Conservation (phyloP, 2,888 invertebrate species). For the Stenoptilia bipunctidactyla region DNA sequence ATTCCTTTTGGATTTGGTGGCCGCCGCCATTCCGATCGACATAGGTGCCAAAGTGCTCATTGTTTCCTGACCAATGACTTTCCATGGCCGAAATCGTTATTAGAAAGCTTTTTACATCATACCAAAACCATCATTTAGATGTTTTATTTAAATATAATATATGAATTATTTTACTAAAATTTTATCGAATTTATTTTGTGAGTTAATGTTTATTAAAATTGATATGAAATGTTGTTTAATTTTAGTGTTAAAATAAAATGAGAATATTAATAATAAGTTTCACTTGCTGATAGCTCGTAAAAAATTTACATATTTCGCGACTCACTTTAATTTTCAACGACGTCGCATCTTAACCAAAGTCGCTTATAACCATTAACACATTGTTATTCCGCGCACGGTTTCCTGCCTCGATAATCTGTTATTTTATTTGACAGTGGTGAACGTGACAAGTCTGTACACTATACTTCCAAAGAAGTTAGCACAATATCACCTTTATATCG, state of each 20-base stretch:
- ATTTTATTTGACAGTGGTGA: slow-evolving; percentile 38
- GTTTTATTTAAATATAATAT: no score
- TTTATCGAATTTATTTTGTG: no score
- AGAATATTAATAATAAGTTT: no score
- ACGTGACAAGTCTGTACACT: slow-evolving; percentile 27
- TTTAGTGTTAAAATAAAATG: no score
- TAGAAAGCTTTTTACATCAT: no score
- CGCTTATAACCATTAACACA: slow-evolving; percentile 28
- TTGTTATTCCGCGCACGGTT: slow-evolving; percentile 36
- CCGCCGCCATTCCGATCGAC: slow-evolving; percentile 21
- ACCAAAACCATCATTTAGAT: no score
- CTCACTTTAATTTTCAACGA: slow-evolving; percentile 16
- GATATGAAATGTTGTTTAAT: no score
- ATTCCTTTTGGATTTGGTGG: slow-evolving; percentile 25
- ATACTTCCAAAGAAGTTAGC: no score
- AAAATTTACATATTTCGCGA: not conserved
- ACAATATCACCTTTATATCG: no score
- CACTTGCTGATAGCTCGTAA: no score
- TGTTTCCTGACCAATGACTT: slow-evolving; percentile 13
- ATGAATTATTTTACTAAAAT: no score
- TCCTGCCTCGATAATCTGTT: slow-evolving; percentile 39
- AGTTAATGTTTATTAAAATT: no score
- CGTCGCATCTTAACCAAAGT: slow-evolving; percentile 27
- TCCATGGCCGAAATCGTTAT: not conserved
- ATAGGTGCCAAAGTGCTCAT: slow-evolving; percentile 24